Evolutionary conservation across 2,888 invertebrate genomes (phyloP).

Genomic region (Hololepta plana): DNA sequence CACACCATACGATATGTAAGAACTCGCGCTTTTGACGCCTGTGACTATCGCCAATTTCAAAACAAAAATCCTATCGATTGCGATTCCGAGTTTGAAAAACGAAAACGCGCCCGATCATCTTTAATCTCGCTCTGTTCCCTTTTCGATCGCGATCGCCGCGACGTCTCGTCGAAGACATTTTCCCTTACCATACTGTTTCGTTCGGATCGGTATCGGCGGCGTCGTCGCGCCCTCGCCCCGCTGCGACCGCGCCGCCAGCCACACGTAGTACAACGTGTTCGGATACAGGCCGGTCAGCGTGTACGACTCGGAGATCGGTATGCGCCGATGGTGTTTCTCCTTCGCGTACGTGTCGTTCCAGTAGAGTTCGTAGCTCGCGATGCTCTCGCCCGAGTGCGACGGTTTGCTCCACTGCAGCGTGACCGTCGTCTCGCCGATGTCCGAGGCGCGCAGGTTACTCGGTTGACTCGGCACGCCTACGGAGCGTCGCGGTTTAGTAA

Average conservation of each 20-base stretch:
- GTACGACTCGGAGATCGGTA: slow-evolving; percentile 69
- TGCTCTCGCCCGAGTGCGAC: slow-evolving; percentile 78
- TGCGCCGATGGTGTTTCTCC: slow-evolving; percentile 70
- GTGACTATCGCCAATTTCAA: too few species aligned
- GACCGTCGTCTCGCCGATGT: slow-evolving; percentile 79
- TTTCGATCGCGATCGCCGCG: background rate
- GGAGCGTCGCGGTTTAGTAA: background rate
- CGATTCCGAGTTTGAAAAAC: too few species aligned
- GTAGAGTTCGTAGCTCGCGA: slow-evolving; percentile 88
- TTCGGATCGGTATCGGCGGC: slow-evolving; percentile 82
- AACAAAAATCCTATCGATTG: too few species aligned
- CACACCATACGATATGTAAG: too few species aligned
- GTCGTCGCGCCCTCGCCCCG: slow-evolving; percentile 92
- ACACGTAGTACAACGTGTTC: slow-evolving; percentile 91
- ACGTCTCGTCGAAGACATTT: background rate
- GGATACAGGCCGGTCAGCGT: slow-evolving; percentile 83
- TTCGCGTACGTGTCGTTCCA: slow-evolving; percentile 94
- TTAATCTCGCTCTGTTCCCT: too few species aligned
- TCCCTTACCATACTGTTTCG: slow-evolving; percentile 93
- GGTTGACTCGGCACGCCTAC: slow-evolving; percentile 95
- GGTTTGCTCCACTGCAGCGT: slow-evolving; percentile 88
- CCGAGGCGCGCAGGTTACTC: slow-evolving; percentile 68
- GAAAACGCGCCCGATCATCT: too few species aligned
- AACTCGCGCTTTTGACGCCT: too few species aligned
- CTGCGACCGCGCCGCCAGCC: slow-evolving; percentile 87